Conservation (phyloP, 2,113 vertebrate species). For the Candoia aspera region DNA sequence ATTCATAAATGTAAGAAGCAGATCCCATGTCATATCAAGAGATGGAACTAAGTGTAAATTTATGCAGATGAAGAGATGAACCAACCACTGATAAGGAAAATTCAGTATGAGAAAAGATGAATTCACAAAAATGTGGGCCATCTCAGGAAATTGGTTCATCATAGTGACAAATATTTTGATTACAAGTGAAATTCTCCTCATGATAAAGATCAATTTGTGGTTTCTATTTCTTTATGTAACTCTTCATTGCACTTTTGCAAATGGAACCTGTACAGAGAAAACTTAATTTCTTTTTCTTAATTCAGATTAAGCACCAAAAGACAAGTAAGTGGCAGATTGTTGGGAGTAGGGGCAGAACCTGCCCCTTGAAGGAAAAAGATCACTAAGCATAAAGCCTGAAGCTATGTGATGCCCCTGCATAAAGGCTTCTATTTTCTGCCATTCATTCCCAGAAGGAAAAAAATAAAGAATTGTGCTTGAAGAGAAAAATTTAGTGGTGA, state of each 20-base stretch:
- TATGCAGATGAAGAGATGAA: background rate
- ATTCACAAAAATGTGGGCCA: background rate
- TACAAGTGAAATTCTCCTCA: background rate
- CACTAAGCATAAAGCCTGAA: background rate
- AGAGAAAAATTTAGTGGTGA: background rate
- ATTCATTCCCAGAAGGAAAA: background rate
- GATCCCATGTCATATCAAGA: background rate
- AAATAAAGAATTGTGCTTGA: background rate
- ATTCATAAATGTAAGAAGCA: background rate
- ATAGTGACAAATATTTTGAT: background rate
- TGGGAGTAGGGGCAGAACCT: background rate
- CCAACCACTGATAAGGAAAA: background rate
- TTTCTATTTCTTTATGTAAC: background rate
- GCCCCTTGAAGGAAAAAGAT: background rate
- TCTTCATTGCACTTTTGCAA: background rate
- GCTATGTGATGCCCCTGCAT: background rate
- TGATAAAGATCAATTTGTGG: background rate
- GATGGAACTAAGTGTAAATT: background rate
- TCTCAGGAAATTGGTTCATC: background rate
- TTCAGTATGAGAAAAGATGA: background rate
- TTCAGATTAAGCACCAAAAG: background rate
- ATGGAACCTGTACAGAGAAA: background rate
- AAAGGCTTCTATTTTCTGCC: background rate
- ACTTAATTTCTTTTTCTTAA: background rate
- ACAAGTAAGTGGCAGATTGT: background rate